phyloP scores from a whole-genome alignment of 1,140 invertebrate species.

The Maniola jurtina region DNA sequence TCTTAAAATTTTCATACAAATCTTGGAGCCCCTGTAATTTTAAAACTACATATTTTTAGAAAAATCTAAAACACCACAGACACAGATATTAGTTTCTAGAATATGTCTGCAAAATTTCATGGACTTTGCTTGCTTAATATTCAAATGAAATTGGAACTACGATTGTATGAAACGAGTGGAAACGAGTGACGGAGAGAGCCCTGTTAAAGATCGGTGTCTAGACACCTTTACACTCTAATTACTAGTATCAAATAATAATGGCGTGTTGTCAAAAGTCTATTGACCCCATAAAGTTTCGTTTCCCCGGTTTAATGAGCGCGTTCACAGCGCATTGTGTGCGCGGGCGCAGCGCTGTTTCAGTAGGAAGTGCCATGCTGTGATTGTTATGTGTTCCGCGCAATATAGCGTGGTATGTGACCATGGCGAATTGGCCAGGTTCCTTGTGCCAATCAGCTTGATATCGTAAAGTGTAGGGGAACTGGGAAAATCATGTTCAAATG shows the following conservation, averaged over 20 bases:
- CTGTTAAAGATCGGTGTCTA: too few species aligned
- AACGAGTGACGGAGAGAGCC: too few species aligned
- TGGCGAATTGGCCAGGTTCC: conserved; percentile 29
- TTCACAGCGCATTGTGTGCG: conserved; percentile 66
- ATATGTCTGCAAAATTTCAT: too few species aligned
- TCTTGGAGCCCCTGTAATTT: too few species aligned
- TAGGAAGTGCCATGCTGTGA: conserved; percentile 49
- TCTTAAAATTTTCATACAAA: too few species aligned
- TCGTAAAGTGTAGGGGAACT: conserved; percentile 14
- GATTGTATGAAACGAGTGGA: too few species aligned
- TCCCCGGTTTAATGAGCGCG: conserved; percentile 66
- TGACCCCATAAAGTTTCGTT: conserved; percentile 58
- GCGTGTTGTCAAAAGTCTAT: conserved; percentile 48
- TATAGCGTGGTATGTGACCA: conserved; percentile 35
- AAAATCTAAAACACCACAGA: too few species aligned
- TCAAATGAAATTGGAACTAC: too few species aligned
- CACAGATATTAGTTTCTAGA: too few species aligned
- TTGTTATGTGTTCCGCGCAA: conserved; percentile 46
- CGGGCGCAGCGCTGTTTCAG: conserved; percentile 54
- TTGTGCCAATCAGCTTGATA: conserved; percentile 1
- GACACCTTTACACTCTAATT: too few species aligned
- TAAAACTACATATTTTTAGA: too few species aligned
- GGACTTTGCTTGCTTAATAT: too few species aligned
- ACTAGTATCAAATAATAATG: conserved; percentile 12
- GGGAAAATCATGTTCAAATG: not conserved